These are phyloP conservation scores for Drosophila aldrichi DNA, from an alignment of 2,888 invertebrate genomes.

Conservation along the genomic window DNA sequence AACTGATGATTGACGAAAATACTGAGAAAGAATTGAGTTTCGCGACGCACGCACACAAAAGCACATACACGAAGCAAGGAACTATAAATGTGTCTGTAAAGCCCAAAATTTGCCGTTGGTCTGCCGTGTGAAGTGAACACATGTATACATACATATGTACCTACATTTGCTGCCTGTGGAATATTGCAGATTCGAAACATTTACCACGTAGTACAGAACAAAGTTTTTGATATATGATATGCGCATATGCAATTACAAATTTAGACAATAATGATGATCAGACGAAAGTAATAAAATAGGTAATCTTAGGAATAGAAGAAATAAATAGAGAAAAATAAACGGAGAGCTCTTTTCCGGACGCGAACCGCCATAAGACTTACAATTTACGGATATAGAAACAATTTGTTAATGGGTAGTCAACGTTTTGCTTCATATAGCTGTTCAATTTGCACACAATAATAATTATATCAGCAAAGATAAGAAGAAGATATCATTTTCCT, in stretches of 20 bases:
- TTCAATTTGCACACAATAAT: neutral
- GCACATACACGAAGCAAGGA: no score
- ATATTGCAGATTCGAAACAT: no score
- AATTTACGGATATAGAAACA: neutral
- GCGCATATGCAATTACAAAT: conserved; percentile 10
- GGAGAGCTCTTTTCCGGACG: no score
- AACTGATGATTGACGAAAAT: no score
- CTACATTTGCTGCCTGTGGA: no score
- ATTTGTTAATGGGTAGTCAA: neutral
- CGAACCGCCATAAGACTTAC: no score
- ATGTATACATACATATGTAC: no score
- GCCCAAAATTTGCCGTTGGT: no score
- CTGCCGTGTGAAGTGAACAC: no score
- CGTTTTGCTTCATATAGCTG: neutral
- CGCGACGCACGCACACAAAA: no score
- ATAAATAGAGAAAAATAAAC: neutral
- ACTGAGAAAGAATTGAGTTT: no score
- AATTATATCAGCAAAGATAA: neutral
- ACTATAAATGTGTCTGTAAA: no score
- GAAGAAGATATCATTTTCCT: neutral
- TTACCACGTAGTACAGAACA: conserved; percentile 13
- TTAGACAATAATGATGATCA: neutral
- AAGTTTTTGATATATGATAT: conserved; percentile 10
- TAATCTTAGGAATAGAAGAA: neutral
- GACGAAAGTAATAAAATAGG: neutral